Base-by-base conservation (phyloP, 2,797 vertebrate genomes). In the Sphenodon punctatus region DNA sequence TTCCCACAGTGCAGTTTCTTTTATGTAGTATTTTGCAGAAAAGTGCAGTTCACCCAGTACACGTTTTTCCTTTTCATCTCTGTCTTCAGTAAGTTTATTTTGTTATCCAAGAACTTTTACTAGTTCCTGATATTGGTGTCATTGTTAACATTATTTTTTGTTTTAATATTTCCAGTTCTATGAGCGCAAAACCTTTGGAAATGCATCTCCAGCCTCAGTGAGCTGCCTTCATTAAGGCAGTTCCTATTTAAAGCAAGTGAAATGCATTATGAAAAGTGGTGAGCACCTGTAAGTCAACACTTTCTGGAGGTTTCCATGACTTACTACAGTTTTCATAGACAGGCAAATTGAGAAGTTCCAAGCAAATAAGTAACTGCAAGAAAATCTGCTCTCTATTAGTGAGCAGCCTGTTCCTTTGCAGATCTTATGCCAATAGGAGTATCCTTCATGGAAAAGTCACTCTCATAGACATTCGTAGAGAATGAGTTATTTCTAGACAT, bases 61-160 rank as follows among this genome's bases (percentile, higher is more conserved):
- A 5, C 67, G 49, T 60, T 45, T 65, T 39, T 48, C 53, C 45
- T 48, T 82, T 79, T 79, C 82, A 88, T 88, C 70, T 82, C 41
- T 5, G 20, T 25, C 25, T 58, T 41, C 0, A 3, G 19, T 51
- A 39, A 82, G 71, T 6, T 69, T 56, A 67, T 65, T 82, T 76
- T 67, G 51, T 38, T 49, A 19, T 36, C 75, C 36, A 6, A 71
- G 58, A 76, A 79, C 53, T 76, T 68, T 49, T 82, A 30, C 67
- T 32, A n/a, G 36, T 20, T 46, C 46, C 34, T 75, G 79, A 65
- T 75, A n/a, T 30, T 71, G n/a, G 45, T 76, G 45, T 51, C 43
- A 36, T 10, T 22, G 34, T 64, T 51, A 67, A 88, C 56, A 82
- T 72, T 3, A 2, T 20, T 8, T 42, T 82, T 2, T 72, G n/a